Conservation (phyloP, 2,797 vertebrate genomes). For the Thamnophis elegans region DNA sequence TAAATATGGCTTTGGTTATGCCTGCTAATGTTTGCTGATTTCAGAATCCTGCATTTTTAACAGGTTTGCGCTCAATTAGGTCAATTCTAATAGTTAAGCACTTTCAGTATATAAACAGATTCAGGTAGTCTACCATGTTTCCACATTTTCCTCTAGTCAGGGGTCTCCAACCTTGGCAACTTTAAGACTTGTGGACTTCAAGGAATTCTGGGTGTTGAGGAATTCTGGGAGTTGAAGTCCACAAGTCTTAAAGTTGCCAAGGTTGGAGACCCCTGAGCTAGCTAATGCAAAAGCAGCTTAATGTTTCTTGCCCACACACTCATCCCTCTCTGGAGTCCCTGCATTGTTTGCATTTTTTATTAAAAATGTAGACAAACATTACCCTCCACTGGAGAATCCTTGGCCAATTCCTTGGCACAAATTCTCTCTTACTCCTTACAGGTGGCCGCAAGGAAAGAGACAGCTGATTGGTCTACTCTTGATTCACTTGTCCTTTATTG, state of each 20-base stretch:
- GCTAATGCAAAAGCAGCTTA: neutral
- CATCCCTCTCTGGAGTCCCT: neutral
- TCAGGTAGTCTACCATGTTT: neutral
- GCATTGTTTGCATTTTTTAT: neutral
- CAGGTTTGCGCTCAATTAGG: neutral
- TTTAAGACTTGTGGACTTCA: too few species aligned
- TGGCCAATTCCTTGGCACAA: neutral
- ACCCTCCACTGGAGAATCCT: neutral
- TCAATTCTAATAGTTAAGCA: neutral
- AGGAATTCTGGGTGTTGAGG: too few species aligned
- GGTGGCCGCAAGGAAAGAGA: neutral
- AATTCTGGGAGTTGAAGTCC: too few species aligned
- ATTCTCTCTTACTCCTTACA: neutral
- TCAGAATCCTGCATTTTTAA: neutral
- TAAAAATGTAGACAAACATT: neutral
- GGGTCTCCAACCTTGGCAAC: too few species aligned
- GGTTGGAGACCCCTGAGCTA: too few species aligned
- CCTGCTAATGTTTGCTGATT: neutral
- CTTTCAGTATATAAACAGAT: neutral
- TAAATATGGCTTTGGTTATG: neutral
- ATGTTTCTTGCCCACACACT: neutral
- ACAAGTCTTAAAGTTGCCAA: too few species aligned
- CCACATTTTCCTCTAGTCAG: neutral
- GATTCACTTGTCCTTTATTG: neutral
- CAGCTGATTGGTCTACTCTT: neutral